A percentile compares a stretch with the other conserved stretches of the same genome.
phyloP scores from a whole-genome alignment of 2,113 vertebrate genomes.

The Motacilla tschutschensis region DNA sequence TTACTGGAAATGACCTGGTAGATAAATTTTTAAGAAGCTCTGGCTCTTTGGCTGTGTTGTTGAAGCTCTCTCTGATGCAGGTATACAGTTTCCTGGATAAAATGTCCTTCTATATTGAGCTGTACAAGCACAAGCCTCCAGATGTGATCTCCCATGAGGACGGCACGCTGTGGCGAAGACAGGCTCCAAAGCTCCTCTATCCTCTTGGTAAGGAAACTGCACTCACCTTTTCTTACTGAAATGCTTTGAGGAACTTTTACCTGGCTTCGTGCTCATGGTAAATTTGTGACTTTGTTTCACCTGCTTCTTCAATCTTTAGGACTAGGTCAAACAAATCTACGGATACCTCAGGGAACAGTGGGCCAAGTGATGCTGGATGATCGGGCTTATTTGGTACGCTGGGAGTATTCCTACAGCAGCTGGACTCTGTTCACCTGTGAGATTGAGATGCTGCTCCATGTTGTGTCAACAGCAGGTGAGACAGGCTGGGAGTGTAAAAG shows the following conservation, averaged over 20 bases:
- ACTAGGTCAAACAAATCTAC: conserved; percentile 89
- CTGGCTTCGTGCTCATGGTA: neutral
- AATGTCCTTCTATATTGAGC: conserved; percentile 95
- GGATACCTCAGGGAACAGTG: conserved; percentile 90
- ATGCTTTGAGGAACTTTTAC: neutral
- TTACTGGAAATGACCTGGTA: neutral
- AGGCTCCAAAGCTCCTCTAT: conserved; percentile 88
- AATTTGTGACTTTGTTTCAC: neutral
- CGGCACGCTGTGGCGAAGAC: conserved; percentile 90
- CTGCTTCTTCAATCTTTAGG: conserved; percentile 45
- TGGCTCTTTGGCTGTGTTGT: neutral
- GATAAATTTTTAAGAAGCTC: neutral
- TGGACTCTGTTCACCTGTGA: conserved; percentile 98
- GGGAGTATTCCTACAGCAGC: conserved; percentile 93
- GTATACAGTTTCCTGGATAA: conserved; percentile 96
- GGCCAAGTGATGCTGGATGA: conserved; percentile 88
- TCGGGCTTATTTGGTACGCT: conserved; percentile 86
- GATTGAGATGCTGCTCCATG: conserved; percentile 97
- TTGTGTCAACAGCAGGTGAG: conserved; percentile 95
- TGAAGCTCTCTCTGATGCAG: conserved; percentile 63
- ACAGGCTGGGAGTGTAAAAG: neutral
- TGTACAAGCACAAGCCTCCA: conserved; percentile 90
- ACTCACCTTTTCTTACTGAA: neutral
- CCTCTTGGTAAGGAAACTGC: conserved; percentile 82
- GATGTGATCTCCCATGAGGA: conserved; percentile 91